phyloP scores from a whole-genome alignment of 2,797 vertebrate species.

The Adelosebastes latens region DNA sequence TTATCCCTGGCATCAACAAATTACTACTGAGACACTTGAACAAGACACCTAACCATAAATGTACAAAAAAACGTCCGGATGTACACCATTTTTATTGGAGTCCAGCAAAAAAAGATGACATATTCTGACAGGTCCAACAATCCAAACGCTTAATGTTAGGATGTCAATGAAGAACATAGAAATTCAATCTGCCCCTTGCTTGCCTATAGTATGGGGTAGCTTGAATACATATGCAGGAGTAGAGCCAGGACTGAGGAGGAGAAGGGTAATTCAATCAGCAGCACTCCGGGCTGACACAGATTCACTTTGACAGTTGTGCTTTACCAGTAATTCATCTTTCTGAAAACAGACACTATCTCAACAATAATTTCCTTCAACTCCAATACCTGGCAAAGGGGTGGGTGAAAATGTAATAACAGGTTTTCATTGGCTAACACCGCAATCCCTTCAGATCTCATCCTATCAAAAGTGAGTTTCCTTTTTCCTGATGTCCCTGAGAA shows the following conservation, averaged over 20 bases:
- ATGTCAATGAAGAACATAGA: conserved; percentile 52
- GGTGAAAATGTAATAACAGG: conserved; percentile 69
- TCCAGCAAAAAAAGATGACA: conserved; percentile 25
- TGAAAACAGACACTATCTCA: conserved; percentile 78
- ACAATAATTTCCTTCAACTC: conserved; percentile 77
- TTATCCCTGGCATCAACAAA: not conserved
- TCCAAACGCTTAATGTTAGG: conserved; percentile 48
- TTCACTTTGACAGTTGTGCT: conserved; percentile 78
- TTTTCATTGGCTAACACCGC: conserved; percentile 72
- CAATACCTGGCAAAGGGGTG: conserved; percentile 69
- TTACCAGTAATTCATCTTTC: conserved; percentile 79
- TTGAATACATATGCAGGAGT: conserved; percentile 65
- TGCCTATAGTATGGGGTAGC: conserved; percentile 39
- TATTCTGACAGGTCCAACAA: conserved; percentile 43
- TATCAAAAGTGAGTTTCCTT: conserved; percentile 43
- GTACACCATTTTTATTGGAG: not conserved
- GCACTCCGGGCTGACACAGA: conserved; percentile 74
- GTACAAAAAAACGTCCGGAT: not conserved
- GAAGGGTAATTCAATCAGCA: conserved; percentile 77
- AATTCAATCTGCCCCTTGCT: conserved; percentile 54
- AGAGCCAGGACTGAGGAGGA: conserved; percentile 55
- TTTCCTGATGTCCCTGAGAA: conserved; percentile 23
- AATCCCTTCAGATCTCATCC: conserved; percentile 48
- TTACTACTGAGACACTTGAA: not conserved
- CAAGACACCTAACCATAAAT: not conserved